These are phyloP conservation scores for Phymastichus coffea DNA, from an alignment of 1,140 invertebrate genomes.

Conservation along the genomic window DNA sequence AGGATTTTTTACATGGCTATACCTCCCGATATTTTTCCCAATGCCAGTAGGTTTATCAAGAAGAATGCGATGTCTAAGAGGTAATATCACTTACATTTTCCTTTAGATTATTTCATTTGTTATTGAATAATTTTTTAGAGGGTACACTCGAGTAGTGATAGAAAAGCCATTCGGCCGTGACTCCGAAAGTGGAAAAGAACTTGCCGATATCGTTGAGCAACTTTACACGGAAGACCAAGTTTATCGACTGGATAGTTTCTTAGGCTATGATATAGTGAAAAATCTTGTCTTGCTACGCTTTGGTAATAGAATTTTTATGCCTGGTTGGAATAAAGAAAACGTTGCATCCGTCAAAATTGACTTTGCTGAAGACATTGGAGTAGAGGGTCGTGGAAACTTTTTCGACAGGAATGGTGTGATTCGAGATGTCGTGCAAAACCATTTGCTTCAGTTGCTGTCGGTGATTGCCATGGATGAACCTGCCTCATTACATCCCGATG, in stretches of 20 bases:
- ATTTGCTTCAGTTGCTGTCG: constrained; percentile 94
- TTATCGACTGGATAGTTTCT: constrained; percentile 97
- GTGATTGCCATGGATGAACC: constrained; percentile 99
- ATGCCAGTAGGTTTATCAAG: constrained; percentile 83
- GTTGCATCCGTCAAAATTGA: constrained; percentile 93
- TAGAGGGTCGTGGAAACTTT: constrained; percentile 95
- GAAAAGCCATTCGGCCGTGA: constrained; percentile 99
- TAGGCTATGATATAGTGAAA: constrained; percentile 99
- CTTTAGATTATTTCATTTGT: too few relatives aligned
- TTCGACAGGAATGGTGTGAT: constrained; percentile 99
- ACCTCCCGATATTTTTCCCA: constrained; percentile 91
- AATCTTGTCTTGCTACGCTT: constrained; percentile 97
- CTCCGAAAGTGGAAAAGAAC: constrained; percentile 75
- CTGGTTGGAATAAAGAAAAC: constrained; percentile 92
- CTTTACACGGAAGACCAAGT: constrained; percentile 95
- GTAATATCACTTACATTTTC: too few relatives aligned
- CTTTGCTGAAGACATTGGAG: constrained; percentile 99
- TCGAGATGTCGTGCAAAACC: constrained; percentile 99
- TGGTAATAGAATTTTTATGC: constrained; percentile 83
- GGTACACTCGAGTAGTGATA: constrained; percentile 96
- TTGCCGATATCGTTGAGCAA: constrained; percentile 83
- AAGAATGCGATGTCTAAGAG: constrained; percentile 79
- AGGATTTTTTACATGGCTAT: constrained; percentile 96
- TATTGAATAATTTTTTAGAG: too few relatives aligned
- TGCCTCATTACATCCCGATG: too few relatives aligned